Evolutionary conservation across 2,113 vertebrate species (phyloP).

Genomic region (Nematolebias whitei): DNA sequence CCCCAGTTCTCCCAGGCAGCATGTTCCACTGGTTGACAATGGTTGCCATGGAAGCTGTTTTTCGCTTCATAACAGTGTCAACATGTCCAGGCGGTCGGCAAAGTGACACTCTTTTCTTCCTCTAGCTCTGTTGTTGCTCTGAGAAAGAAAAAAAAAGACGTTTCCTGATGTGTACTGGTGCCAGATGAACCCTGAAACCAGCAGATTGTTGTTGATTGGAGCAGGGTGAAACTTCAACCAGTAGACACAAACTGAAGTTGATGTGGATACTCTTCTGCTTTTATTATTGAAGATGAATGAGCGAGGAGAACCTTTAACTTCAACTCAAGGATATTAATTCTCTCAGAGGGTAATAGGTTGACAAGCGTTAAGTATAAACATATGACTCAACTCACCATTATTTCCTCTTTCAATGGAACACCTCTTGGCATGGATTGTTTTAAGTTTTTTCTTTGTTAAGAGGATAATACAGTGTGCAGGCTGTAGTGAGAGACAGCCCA

Average conservation of each 20-base stretch:
- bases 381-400: slow-evolving; percentile 69
- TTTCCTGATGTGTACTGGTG: slow-evolving; percentile 59
- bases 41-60: slow-evolving; percentile 92
- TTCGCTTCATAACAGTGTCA: slow-evolving; percentile 88
- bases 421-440: slow-evolving; percentile 54
- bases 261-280: not conserved
- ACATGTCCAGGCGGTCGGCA: slow-evolving; percentile 74
- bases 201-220: not conserved
- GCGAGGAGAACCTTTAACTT: slow-evolving; percentile 37
- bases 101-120: slow-evolving; percentile 60
- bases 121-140: slow-evolving; percentile 17
- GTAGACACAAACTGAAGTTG: not conserved
- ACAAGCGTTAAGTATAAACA: slow-evolving; percentile 71
- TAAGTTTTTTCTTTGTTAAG: slow-evolving; percentile 47
- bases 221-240: not conserved
- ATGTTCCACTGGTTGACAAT: slow-evolving; percentile 84
- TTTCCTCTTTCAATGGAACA: slow-evolving; percentile 71
- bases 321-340: slow-evolving; percentile 57
- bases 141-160: slow-evolving; percentile 26
- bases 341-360: slow-evolving; percentile 57
- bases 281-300: slow-evolving; percentile 1
- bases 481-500: slow-evolving; percentile 17
- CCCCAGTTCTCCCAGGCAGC: slow-evolving; percentile 85
- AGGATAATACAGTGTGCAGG: slow-evolving; percentile 19
- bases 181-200: slow-evolving; percentile 51